phyloP scores from a whole-genome alignment of 1,140 invertebrate species.

The Heliconius hewitsoni region DNA sequence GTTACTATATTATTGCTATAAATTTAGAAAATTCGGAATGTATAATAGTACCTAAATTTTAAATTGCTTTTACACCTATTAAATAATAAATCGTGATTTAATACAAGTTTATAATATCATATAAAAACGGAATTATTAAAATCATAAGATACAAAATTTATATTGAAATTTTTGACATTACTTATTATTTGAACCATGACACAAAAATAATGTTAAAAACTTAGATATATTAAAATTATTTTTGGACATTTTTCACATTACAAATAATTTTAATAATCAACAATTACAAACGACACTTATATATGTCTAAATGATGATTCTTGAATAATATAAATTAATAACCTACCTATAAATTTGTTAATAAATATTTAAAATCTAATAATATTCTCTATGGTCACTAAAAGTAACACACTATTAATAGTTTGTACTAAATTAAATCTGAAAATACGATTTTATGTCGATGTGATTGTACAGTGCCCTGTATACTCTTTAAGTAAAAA shows the following conservation, averaged over 20 bases:
- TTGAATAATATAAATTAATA: background rate
- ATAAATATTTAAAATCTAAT: conserved; percentile 22
- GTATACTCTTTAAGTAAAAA: background rate
- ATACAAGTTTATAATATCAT: background rate
- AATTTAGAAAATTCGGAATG: conserved; percentile 14
- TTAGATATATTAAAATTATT: background rate
- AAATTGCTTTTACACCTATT: background rate
- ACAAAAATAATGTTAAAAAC: background rate
- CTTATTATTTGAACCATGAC: background rate
- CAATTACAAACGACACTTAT: background rate
- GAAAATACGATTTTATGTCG: background rate
- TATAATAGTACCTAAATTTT: background rate
- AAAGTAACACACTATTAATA: conserved; percentile 17
- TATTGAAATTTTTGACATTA: background rate
- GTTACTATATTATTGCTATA: background rate
- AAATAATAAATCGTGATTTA: background rate
- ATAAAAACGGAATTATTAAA: background rate
- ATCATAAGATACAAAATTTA: background rate
- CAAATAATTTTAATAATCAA: background rate
- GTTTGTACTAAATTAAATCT: conserved; percentile 42
- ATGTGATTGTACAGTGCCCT: conserved; percentile 1
- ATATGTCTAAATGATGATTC: background rate
- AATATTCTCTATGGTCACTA: conserved; percentile 33
- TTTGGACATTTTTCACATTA: background rate
- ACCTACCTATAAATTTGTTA: conserved; percentile 21